A percentile compares a stretch with the other conserved stretches of the same genome.
These are phyloP conservation scores for Hyposoter didymator DNA, from an alignment of 2,888 invertebrate species.

Conservation along the genomic window DNA sequence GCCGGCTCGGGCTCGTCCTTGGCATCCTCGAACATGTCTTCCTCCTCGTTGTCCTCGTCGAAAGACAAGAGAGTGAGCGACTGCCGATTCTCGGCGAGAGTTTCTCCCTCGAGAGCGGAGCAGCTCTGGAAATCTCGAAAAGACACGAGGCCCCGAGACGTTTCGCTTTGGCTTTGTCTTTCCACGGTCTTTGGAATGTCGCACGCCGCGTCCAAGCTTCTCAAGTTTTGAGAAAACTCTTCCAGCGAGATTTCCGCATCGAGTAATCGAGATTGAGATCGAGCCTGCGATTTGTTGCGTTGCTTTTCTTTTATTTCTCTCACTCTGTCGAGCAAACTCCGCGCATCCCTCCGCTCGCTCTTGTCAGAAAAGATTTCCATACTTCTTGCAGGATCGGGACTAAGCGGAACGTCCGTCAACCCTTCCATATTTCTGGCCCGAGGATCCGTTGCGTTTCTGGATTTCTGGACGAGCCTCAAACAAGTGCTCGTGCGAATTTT, in stretches of 20 bases:
- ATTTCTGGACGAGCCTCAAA: slow-evolving; percentile 1
- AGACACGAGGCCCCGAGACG: slow-evolving; percentile 29
- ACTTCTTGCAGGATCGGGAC: background rate
- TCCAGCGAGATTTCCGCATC: slow-evolving; percentile 44
- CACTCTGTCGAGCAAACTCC: slow-evolving; percentile 13
- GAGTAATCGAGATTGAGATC: background rate
- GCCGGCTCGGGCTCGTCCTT: slow-evolving; percentile 34
- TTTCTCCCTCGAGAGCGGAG: background rate
- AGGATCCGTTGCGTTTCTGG: background rate
- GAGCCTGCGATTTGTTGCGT: background rate
- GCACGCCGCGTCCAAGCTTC: slow-evolving; percentile 38
- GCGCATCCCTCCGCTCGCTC: background rate
- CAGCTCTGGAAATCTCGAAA: slow-evolving; percentile 1
- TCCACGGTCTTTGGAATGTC: background rate
- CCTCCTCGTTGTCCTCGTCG: slow-evolving; percentile 61
- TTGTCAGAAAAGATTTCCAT: background rate
- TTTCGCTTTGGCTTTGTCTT: background rate
- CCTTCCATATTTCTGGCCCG: background rate
- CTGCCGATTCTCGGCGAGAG: background rate
- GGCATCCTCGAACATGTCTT: slow-evolving; percentile 57
- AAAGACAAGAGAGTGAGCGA: slow-evolving; percentile 30
- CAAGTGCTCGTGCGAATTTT: background rate
- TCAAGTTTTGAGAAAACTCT: slow-evolving; percentile 39
- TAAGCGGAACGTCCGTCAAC: too few species aligned
- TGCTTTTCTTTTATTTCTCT: slow-evolving; percentile 20